phyloP scores from a whole-genome alignment of 2,113 vertebrate genomes.

The Elgaria multicarinata region DNA sequence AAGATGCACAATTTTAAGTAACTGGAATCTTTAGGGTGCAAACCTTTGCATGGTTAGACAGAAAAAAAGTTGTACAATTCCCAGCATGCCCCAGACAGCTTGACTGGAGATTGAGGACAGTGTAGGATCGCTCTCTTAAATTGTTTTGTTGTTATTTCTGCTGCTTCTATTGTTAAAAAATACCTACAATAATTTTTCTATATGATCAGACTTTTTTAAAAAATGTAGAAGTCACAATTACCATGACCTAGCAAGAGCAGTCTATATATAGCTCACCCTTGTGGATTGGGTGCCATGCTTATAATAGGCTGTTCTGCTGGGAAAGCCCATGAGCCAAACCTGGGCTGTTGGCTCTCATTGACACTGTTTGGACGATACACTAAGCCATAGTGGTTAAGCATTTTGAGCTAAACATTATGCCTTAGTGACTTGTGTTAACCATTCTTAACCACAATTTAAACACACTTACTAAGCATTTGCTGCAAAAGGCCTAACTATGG shows the following conservation, averaged over 20 bases:
- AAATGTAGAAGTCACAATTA: neutral
- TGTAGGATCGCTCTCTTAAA: too few species aligned
- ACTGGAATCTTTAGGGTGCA: neutral
- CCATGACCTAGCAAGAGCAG: neutral
- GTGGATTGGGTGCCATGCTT: neutral
- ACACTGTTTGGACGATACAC: too few species aligned
- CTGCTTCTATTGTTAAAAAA: neutral
- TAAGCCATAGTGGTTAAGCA: too few species aligned
- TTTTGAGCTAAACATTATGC: too few species aligned
- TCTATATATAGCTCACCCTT: neutral
- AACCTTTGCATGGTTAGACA: too few species aligned
- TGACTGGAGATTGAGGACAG: too few species aligned
- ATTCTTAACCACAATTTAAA: too few species aligned
- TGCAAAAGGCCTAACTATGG: too few species aligned
- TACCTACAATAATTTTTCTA: neutral
- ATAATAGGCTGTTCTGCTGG: neutral
- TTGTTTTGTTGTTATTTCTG: neutral
- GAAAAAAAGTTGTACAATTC: too few species aligned
- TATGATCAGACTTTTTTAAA: neutral
- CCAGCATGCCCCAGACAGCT: too few species aligned
- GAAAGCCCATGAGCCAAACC: neutral
- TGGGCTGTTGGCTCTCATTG: neutral
- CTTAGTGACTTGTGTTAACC: too few species aligned
- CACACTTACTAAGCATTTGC: too few species aligned
- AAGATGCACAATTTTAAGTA: neutral